Evolutionary conservation across 2,113 vertebrate species (phyloP), one percentile per base, ranked within the genome.

Genomic region (Andinoacara biseriatus): DNA sequence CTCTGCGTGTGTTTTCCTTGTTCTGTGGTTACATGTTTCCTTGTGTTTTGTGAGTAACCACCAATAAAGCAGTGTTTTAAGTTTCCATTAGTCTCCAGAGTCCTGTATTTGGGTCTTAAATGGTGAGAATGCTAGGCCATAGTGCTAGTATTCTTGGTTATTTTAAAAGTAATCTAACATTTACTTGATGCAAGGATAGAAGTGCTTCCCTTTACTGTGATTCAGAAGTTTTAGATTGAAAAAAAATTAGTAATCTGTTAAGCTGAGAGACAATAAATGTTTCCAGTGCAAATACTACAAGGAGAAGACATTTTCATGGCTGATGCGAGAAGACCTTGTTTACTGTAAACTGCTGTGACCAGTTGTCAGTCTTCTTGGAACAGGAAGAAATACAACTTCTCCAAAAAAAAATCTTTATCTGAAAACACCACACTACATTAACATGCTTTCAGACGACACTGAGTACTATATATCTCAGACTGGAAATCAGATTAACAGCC

Each of bases 341-440:
- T 72, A 33, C 18, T 72, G 67, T 54, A 72, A 72, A 72, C 67
- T 72, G 43, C 31, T 72, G 46, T 33, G 67, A 18, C 31, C 46
- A 33, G 43, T 72, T 33, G 26, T n/a, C 67, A 72, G 46, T 8
- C 67, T 72, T 72, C 67, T 72, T 72, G 67, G 67, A 54, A 54
- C 10, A 33, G 67, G 10, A 54, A n/a, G 46, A 72, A 72, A 54
- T 72, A 54, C 26, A 54, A 72, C 46, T 72, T 72, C 46, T 72
- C 13, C 14, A 72, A 52, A 31, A 52, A 5, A 22, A 26, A 52
- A 31, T 31, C 2, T 0, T 52, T 72, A 20, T 52, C 65, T 2
- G 26, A 72, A 72, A 52, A 52, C 10, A 20, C 13, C 67, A 69
- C 26, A 20, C 24, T 13, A 17, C 2, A 6, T 54, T 72, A 54